These are phyloP conservation scores for Electrophaes corylata DNA, from an alignment of 2,888 invertebrate species.

Conservation along the genomic window DNA sequence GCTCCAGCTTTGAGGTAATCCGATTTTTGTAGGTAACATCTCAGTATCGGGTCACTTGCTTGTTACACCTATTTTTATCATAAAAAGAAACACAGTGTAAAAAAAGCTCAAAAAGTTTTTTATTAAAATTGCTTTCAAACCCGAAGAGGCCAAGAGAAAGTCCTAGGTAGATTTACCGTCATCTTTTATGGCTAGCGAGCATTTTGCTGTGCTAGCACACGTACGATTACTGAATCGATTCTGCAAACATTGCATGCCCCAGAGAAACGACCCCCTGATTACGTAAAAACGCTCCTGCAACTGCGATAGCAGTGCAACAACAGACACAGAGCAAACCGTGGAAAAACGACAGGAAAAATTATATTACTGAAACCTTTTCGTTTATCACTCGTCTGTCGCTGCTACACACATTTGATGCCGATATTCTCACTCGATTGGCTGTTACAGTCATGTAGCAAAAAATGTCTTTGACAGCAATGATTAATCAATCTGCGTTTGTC, in stretches of 20 bases:
- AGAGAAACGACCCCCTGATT: background rate
- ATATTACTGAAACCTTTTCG: too few species aligned
- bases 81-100: background rate
- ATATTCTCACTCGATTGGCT: background rate
- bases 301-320: background rate
- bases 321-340: background rate
- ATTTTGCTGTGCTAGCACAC: slow-evolving; percentile 28
- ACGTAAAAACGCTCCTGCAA: background rate
- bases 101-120: background rate
- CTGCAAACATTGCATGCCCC: slow-evolving; percentile 32
- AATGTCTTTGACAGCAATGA: background rate
- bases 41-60: too few species aligned
- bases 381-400: too few species aligned
- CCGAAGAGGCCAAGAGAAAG: slow-evolving; percentile 17
- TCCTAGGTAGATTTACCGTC: slow-evolving; percentile 10
- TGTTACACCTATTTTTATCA: too few species aligned
- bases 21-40: too few species aligned
- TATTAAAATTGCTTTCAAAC: slow-evolving; percentile 11
- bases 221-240: slow-evolving; percentile 33
- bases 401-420: too few species aligned
- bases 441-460: background rate
- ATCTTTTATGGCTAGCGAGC: slow-evolving; percentile 18
- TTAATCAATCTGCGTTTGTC: background rate
- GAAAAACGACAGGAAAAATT: background rate
- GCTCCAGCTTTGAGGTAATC: too few species aligned